These are phyloP conservation scores for Beaufortia kweichowensis DNA, from an alignment of 2,113 vertebrate genomes.

Conservation along the genomic window DNA sequence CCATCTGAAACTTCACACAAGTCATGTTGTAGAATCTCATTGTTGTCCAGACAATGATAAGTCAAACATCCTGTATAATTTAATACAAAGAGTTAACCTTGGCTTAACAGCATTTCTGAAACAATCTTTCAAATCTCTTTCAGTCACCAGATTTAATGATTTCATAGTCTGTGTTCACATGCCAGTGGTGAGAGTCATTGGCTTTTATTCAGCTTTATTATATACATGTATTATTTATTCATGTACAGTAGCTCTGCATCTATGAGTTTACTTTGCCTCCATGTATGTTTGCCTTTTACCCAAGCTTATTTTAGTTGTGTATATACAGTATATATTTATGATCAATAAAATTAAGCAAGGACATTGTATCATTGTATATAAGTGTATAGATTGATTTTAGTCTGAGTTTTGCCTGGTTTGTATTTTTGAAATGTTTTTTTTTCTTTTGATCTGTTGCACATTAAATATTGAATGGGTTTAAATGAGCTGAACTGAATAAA, in stretches of 20 bases:
- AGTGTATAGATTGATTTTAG: slow-evolving; percentile 65
- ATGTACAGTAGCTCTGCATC: slow-evolving; percentile 33
- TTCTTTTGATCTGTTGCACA: slow-evolving; percentile 4
- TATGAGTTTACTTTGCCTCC: background rate
- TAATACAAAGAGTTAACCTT: no score
- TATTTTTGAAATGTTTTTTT: background rate
- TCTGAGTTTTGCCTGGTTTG: slow-evolving; percentile 47
- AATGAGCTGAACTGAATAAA: slow-evolving; percentile 44
- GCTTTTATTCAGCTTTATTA: slow-evolving; percentile 1
- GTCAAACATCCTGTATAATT: no score
- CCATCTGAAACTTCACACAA: background rate
- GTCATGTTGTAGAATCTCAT: background rate
- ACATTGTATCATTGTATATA: slow-evolving; percentile 70
- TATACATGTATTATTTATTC: slow-evolving; percentile 22
- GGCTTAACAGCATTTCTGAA: background rate
- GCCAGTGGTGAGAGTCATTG: background rate
- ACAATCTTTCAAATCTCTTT: background rate
- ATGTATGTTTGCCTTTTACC: slow-evolving; percentile 44
- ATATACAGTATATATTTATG: slow-evolving; percentile 44
- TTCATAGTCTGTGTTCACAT: no score
- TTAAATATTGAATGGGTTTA: slow-evolving; percentile 19
- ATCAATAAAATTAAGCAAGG: slow-evolving; percentile 37
- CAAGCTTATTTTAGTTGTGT: slow-evolving; percentile 50
- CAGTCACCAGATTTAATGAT: no score
- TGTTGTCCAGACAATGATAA: no score